Base-by-base conservation (phyloP, 2,888 invertebrate genomes). In the Rosalia funebris region DNA sequence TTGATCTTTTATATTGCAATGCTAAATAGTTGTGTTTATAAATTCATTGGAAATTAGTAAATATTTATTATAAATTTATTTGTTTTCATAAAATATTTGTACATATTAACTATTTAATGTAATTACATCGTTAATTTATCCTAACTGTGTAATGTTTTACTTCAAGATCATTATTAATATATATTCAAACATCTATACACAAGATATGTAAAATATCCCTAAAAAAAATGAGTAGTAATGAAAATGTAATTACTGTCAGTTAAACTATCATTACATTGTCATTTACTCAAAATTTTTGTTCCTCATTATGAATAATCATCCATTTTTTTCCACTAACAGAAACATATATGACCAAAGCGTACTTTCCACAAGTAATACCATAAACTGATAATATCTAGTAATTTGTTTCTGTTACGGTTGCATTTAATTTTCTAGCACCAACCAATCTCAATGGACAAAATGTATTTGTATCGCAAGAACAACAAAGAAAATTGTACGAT, bases 401-500 rank as follows among this genome's bases (percentile, higher is more conserved):
- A 25, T 25, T n/a, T n/a, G n/a, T n/a, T n/a, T 25, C 25, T 25
- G 25, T 25, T 25, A 5, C 4, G 3, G 7, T 25, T 25, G 4
- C 3, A 25, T 25, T 25, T 7, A 5, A 5, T 5, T 25, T 25
- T 25, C 25, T 52, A 73, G 75, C 64, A 20, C 75, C 74, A 12
- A 62, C 68, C 10, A 68, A 60, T 34, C 52, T 71, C 19, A 69
- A 69, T 14, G 70, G 69, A 4, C 71, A 71, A 58, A 69, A 71
- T 47, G 67, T 74, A n/a, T 53, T 73, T 15, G 57, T 72, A 34
- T 73, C 72, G 0, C 72, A 74, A 67, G 73, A 68, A 54, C 72
- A 73, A 53, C 70, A 75, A 52, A 65, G 71, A 47, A 72, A 68
- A 56, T 47, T 74, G 12, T 69, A 45, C 47, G 73, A 75, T 53